A percentile compares a stretch with the other conserved stretches of the same genome.
phyloP scores from a whole-genome alignment of 2,888 invertebrate species.

The Drosophila silvestris region DNA sequence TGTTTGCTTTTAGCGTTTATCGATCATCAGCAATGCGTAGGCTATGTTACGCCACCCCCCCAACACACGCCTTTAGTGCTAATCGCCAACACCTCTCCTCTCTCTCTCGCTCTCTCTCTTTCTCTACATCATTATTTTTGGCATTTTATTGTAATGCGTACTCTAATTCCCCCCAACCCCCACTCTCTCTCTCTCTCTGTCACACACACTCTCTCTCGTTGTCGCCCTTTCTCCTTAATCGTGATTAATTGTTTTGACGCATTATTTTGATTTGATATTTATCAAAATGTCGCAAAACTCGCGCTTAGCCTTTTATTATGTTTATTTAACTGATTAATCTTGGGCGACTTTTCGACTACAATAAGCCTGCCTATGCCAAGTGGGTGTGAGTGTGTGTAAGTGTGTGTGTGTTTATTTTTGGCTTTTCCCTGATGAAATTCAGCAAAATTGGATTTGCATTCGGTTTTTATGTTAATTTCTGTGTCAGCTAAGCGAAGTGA shows the following conservation, averaged over 20 bases:
- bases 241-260: conserved; percentile 79
- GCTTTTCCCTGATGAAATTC: conserved; percentile 42
- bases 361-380: conserved; percentile 3
- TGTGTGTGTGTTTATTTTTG: conserved; percentile 13
- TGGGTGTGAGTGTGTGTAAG: conserved; percentile 5
- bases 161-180: conserved; percentile 13
- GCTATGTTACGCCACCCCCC: background rate
- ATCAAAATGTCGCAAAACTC: conserved; percentile 79
- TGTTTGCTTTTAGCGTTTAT: conserved; percentile 66
- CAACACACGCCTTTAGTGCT: background rate
- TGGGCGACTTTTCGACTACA: conserved; percentile 16
- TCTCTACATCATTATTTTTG: conserved; percentile 56
- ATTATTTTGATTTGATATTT: conserved; percentile 80
- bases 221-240: conserved; percentile 56
- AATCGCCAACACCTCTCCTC: conserved; percentile 24
- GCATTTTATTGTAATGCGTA: conserved; percentile 44
- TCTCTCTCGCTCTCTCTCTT: background rate
- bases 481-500: conserved; percentile 49
- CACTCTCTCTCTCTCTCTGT: conserved; percentile 6
- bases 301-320: conserved; percentile 76
- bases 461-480: conserved; percentile 59
- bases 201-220: background rate
- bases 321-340: conserved; percentile 76
- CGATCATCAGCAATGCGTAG: conserved; percentile 59
- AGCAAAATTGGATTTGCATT: conserved; percentile 45